Evolutionary conservation across 2,797 vertebrate genomes (phyloP).

Genomic region (Chrosomus eos): DNA sequence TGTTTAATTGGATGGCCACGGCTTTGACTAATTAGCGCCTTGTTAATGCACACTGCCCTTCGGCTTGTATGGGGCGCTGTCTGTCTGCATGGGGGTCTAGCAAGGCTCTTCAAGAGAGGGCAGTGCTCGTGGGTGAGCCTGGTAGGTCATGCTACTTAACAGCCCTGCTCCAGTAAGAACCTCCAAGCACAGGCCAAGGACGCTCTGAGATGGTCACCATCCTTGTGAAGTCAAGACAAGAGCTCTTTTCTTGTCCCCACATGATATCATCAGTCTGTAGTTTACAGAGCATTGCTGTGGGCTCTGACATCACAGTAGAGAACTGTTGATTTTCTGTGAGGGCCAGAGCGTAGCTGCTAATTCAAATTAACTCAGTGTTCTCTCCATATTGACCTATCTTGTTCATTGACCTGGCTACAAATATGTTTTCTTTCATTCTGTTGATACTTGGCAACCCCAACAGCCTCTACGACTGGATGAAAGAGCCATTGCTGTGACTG

Average conservation of each 20-base stretch:
- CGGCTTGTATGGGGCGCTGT: conserved; percentile 45
- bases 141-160: conserved; percentile 12
- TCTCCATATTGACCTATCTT: conserved; percentile 70
- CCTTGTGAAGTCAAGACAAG: conserved; percentile 4
- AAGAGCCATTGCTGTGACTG: conserved; percentile 42
- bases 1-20: conserved; percentile 79
- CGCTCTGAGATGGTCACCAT: conserved; percentile 21
- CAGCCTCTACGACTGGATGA: conserved; percentile 34
- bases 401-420: conserved; percentile 50
- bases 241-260: conserved; percentile 3
- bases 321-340: conserved; percentile 70
- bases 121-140: conserved; percentile 36
- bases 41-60: conserved; percentile 71
- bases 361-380: conserved; percentile 77
- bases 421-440: conserved; percentile 49
- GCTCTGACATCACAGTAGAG: conserved; percentile 19
- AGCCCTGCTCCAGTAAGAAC: conserved; percentile 29
- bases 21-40: conserved; percentile 78
- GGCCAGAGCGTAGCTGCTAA: conserved; percentile 75
- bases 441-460: conserved; percentile 52
- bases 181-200: conserved; percentile 19
- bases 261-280: conserved; percentile 33
- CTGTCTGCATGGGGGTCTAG: conserved; percentile 41
- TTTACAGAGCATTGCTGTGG: not conserved
- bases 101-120: conserved; percentile 11